These are phyloP conservation scores for Botrylloides violaceus DNA, from an alignment of 23 tunicate species.

Conservation along the genomic window DNA sequence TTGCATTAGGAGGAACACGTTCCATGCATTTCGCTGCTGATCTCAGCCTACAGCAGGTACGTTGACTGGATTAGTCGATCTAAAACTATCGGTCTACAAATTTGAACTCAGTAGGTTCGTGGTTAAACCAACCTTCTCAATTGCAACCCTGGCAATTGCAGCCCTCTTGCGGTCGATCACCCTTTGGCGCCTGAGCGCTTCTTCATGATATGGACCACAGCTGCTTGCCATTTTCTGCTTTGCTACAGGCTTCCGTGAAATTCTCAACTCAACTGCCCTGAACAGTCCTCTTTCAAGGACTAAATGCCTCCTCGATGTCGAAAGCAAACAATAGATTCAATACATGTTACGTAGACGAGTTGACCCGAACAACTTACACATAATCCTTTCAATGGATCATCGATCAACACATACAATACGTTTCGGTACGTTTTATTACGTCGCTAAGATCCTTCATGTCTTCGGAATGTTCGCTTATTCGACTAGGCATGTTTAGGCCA, in stretches of 20 bases:
- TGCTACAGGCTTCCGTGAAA: background rate
- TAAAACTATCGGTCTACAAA: no score
- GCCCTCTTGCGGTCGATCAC: slow-evolving; percentile 60
- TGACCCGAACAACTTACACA: background rate
- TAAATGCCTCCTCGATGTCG: background rate
- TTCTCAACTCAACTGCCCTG: background rate
- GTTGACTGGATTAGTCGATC: no score
- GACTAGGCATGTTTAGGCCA: no score
- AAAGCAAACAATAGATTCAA: background rate
- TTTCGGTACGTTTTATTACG: no score
- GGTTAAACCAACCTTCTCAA: no score
- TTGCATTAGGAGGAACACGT: no score
- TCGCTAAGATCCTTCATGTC: no score
- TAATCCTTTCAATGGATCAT: background rate
- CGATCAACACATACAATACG: no score
- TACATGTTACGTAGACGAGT: background rate
- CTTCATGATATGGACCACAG: slow-evolving; percentile 69
- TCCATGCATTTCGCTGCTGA: no score
- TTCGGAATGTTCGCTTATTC: no score
- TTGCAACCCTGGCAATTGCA: slow-evolving; percentile 29
- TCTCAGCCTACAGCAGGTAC: no score
- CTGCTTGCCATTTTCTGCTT: slow-evolving; percentile 45
- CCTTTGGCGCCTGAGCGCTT: slow-evolving; percentile 63
- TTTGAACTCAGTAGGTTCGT: no score
- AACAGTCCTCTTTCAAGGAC: background rate